Percentiles rank a stretch among this genome's conserved stretches.
These are phyloP conservation scores for Laticauda laticaudata DNA, from an alignment of 2,113 vertebrate genomes.

Conservation along the genomic window DNA sequence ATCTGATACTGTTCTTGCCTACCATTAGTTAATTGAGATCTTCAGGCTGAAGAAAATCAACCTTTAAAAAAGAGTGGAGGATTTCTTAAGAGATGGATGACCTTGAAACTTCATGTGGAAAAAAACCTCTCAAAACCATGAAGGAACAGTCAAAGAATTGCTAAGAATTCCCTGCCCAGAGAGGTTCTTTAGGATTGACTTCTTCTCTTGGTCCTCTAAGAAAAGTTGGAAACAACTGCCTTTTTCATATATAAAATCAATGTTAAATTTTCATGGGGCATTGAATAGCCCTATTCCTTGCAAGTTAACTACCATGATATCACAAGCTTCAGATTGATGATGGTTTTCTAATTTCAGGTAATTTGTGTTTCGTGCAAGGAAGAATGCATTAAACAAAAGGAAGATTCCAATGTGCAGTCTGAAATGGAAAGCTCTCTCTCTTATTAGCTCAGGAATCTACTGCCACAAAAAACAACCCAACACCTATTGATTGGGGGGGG, in stretches of 20 bases:
- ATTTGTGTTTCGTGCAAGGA: neutral
- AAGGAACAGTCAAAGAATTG: neutral
- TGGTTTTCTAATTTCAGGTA: neutral
- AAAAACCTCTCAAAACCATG: neutral
- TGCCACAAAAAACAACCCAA: neutral
- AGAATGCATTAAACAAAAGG: neutral
- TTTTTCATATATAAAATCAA: neutral
- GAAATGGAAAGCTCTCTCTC: neutral
- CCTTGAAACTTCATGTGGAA: neutral
- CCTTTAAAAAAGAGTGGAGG: neutral
- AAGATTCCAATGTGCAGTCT: neutral
- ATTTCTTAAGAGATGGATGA: neutral
- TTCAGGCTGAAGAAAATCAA: neutral
- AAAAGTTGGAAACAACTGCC: neutral
- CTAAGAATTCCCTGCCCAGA: neutral
- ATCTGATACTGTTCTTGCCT: neutral
- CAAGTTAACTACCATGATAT: neutral
- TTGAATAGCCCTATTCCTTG: neutral
- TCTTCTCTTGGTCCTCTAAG: neutral
- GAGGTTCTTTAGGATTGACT: neutral
- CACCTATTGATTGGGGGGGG: rapidly evolving
- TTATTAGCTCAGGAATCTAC: neutral
- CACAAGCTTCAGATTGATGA: neutral
- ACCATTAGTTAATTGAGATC: neutral
- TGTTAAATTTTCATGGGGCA: neutral